phyloP scores from a whole-genome alignment of 2,797 vertebrate species.

The Pseudomugil gertrudae region DNA sequence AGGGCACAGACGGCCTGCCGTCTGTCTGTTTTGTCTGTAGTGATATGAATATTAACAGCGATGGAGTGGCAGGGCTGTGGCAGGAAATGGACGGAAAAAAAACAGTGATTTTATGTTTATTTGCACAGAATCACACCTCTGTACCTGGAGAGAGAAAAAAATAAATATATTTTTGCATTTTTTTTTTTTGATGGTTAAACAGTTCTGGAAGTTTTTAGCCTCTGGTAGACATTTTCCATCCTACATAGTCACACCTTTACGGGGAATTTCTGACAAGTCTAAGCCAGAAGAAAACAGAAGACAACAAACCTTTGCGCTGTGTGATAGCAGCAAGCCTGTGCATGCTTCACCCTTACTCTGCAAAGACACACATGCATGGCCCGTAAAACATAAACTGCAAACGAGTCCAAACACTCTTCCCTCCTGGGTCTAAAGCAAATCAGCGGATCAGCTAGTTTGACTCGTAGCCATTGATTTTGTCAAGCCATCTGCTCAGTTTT shows the following conservation, averaged over 20 bases:
- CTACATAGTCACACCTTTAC: not conserved
- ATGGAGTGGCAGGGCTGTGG: not conserved
- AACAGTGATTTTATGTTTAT: conserved; percentile 16
- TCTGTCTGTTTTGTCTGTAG: conserved; percentile 25
- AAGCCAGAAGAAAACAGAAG: conserved; percentile 9
- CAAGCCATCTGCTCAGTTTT: conserved; percentile 74
- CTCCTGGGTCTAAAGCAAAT: conserved; percentile 47
- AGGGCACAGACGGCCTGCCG: conserved; percentile 40
- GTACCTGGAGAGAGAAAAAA: conserved; percentile 3
- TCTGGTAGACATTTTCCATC: not conserved
- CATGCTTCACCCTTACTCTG: conserved; percentile 19
- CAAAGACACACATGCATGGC: conserved; percentile 8
- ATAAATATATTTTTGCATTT: too few species aligned
- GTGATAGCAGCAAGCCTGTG: conserved; percentile 12
- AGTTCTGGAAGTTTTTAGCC: too few species aligned
- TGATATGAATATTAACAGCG: conserved; percentile 26
- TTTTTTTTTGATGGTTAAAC: too few species aligned
- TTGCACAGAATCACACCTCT: conserved; percentile 3
- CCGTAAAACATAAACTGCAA: conserved; percentile 29
- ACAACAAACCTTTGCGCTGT: not conserved
- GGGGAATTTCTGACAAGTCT: conserved; percentile 22
- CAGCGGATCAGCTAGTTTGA: conserved; percentile 57
- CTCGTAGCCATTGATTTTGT: conserved; percentile 65
- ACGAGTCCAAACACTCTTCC: conserved; percentile 30
- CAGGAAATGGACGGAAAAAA: conserved; percentile 2